Evolutionary conservation across 2,113 vertebrate genomes (phyloP).

Genomic region (Balaeniceps rex): DNA sequence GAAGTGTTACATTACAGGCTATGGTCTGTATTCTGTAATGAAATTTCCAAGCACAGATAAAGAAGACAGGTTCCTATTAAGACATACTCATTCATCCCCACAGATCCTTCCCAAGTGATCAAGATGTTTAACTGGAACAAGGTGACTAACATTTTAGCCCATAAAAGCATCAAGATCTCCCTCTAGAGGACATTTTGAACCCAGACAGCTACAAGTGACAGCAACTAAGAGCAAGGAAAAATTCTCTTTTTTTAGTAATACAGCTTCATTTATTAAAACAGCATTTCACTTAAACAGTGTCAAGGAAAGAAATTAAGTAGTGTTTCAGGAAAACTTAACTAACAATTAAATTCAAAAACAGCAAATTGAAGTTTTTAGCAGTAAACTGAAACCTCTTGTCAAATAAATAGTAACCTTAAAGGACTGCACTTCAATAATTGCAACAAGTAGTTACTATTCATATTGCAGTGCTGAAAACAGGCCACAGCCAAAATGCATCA

Average conservation of each 20-base stretch:
- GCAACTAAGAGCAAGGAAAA: background rate
- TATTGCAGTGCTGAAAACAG: background rate
- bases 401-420: background rate
- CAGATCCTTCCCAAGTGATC: background rate
- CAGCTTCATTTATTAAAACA: background rate
- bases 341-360: background rate
- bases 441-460: background rate
- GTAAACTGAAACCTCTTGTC: background rate
- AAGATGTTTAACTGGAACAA: background rate
- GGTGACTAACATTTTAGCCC: background rate
- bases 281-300: background rate
- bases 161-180: slow-evolving; percentile 39
- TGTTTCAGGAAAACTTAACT: background rate
- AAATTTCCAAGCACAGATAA: background rate
- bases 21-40: background rate
- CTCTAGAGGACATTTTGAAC: slow-evolving; percentile 49
- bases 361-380: background rate
- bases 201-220: too few species aligned
- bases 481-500: background rate
- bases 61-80: background rate
- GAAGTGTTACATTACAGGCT: background rate
- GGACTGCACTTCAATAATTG: background rate
- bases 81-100: background rate
- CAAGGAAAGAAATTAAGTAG: background rate
- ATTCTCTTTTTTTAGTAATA: background rate